phyloP scores from a whole-genome alignment of 2,797 vertebrate genomes.

The Micropoecilia bifurca region DNA sequence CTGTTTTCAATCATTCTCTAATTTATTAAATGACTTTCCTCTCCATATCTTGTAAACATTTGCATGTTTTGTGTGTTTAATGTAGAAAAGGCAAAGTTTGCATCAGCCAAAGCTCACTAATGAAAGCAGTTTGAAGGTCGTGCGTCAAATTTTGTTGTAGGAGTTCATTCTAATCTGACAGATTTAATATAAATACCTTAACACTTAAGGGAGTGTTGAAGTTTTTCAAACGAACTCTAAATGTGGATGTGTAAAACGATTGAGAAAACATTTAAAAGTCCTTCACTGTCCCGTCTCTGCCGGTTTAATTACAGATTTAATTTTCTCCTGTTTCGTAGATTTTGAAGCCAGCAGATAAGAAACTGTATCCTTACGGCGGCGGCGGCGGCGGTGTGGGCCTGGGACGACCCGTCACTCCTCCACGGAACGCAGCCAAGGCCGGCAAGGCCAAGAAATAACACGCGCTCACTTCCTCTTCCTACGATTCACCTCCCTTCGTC shows the following conservation, averaged over 20 bases:
- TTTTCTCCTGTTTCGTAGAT: slow-evolving; percentile 70
- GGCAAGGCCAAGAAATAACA: slow-evolving; percentile 88
- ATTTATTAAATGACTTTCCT: too few species aligned
- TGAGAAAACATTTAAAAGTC: neutral
- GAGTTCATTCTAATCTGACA: neutral
- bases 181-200: neutral
- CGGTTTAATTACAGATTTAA: slow-evolving; percentile 13
- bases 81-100: too few species aligned
- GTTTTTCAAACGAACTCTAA: neutral
- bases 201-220: neutral
- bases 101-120: neutral
- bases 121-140: neutral
- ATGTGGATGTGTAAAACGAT: neutral
- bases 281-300: neutral
- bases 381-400: slow-evolving; percentile 80
- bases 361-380: slow-evolving; percentile 82
- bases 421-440: slow-evolving; percentile 85
- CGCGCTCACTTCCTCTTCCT: slow-evolving; percentile 54
- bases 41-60: too few species aligned
- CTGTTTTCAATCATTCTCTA: too few species aligned
- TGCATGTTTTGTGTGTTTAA: too few species aligned
- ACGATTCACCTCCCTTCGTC: slow-evolving; percentile 35
- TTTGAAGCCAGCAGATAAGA: slow-evolving; percentile 87
- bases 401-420: slow-evolving; percentile 84
- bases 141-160: neutral